Evolutionary conservation across 2,797 vertebrate genomes (phyloP), one percentile per base, ranked within the genome.

Genomic region (Periparus ater): DNA sequence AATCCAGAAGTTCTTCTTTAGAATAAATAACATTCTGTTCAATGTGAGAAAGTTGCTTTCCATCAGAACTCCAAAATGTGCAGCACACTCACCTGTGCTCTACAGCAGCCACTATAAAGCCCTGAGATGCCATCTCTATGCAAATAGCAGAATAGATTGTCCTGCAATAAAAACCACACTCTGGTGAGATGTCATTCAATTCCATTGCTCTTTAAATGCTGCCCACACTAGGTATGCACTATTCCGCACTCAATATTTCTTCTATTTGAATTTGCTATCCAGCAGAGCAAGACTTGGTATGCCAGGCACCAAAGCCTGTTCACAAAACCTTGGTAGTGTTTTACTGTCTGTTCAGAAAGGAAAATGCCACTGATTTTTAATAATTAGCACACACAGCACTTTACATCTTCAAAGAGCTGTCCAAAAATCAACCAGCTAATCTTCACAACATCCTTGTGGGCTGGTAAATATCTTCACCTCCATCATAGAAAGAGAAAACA

Each of bases 91-190:
- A 99, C 99, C 99, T 99, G 98, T 99, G 99, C 94, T 99, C 99
- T 85, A 99, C 98, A 29, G 99, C 98, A 55, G 99, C 99, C 89
- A 99, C 99, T 54, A 99, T 97, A 97, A 99, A 99, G 67, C 99
- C 99, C 53, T 98, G 98, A 57, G 99, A 99, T 53, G 99, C 99
- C 97, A 99, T 89, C 87, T 99, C 99, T 88, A 98, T 97, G 97
- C 99, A 99, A 96, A 99, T 97, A 65, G 99, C 98, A 47, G 99
- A 99, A 97, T 99, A 99, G 96, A 99, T 94, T 5, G 99, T 99
- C 98, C 99, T 99, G 94, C 70, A 96, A 95, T 86, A 60, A 91
- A 96, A 96, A 97, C 58, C 58, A 79, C 32, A 76, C 30, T 66
- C 30, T 44, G 90, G 57, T 68, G 80, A 75, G 47, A 88, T 20